phyloP scores from a whole-genome alignment of 2,888 invertebrate genomes.

The Rutpela maculata region DNA sequence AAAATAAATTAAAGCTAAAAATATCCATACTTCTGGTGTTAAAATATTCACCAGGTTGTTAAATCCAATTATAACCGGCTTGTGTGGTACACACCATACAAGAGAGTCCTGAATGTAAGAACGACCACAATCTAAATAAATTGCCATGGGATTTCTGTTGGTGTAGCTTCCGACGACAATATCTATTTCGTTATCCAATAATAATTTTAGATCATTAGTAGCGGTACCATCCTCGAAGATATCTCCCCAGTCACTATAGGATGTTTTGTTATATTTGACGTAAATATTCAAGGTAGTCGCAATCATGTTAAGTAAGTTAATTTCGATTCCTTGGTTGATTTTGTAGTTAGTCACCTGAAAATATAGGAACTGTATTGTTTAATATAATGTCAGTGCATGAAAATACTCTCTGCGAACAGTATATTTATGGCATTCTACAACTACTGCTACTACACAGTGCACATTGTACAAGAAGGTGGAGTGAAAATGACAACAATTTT shows the following conservation, averaged over 20 bases:
- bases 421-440: no score
- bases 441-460: no score
- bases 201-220: constrained; percentile 60
- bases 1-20: constrained; percentile 35
- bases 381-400: no score
- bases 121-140: constrained; percentile 64
- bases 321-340: constrained; percentile 54
- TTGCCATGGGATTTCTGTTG: constrained; percentile 60
- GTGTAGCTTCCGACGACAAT: constrained; percentile 68
- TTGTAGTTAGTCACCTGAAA: constrained; percentile 38
- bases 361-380: no score
- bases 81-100: constrained; percentile 69
- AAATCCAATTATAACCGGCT: constrained; percentile 54
- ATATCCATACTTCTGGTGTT: constrained; percentile 44
- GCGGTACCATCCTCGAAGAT: constrained; percentile 59
- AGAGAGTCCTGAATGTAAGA: constrained; percentile 67
- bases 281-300: constrained; percentile 55
- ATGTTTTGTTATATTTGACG: constrained; percentile 48
- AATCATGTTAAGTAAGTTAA: constrained; percentile 57
- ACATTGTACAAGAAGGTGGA: no score
- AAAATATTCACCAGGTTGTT: constrained; percentile 46
- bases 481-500: no score
- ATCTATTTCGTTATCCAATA: constrained; percentile 63
- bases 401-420: no score
- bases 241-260: constrained; percentile 44